These are phyloP conservation scores for Scolopax mira DNA, from an alignment of 2,113 vertebrate species.

Conservation along the genomic window DNA sequence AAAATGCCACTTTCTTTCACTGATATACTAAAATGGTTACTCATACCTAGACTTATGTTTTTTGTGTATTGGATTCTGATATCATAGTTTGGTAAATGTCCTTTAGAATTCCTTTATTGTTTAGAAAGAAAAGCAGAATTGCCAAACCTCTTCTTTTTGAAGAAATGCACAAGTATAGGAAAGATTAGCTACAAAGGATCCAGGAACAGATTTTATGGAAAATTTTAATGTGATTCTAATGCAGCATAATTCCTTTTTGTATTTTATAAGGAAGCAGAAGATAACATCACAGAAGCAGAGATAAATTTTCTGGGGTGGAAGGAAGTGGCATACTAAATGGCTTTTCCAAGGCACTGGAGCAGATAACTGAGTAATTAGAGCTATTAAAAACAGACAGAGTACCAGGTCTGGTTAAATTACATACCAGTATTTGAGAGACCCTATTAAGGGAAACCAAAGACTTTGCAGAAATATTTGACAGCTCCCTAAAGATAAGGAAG, in stretches of 20 bases:
- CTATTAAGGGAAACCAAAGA: not conserved
- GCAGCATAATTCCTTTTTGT: not conserved
- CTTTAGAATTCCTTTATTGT: not conserved
- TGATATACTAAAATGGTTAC: not conserved
- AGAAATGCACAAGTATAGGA: not conserved
- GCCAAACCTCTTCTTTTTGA: not conserved
- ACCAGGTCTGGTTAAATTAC: conserved; percentile 3
- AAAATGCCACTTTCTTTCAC: not conserved
- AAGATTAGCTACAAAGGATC: not conserved
- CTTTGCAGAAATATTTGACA: not conserved
- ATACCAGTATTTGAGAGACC: not conserved
- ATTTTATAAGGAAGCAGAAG: conserved; percentile 3
- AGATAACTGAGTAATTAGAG: conserved; percentile 34
- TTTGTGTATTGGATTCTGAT: not conserved
- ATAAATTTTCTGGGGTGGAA: not conserved
- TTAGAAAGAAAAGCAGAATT: not conserved
- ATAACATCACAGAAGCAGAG: not conserved
- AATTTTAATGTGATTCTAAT: not conserved
- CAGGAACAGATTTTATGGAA: not conserved
- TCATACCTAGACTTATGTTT: not conserved
- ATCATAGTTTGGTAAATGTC: not conserved
- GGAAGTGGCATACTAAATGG: not conserved
- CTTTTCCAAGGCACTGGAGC: conserved; percentile 11
- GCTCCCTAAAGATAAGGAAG: not conserved
- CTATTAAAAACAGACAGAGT: not conserved